Evolutionary conservation across 2,113 vertebrate genomes (phyloP).

Genomic region (Xiphophorus couchianus): DNA sequence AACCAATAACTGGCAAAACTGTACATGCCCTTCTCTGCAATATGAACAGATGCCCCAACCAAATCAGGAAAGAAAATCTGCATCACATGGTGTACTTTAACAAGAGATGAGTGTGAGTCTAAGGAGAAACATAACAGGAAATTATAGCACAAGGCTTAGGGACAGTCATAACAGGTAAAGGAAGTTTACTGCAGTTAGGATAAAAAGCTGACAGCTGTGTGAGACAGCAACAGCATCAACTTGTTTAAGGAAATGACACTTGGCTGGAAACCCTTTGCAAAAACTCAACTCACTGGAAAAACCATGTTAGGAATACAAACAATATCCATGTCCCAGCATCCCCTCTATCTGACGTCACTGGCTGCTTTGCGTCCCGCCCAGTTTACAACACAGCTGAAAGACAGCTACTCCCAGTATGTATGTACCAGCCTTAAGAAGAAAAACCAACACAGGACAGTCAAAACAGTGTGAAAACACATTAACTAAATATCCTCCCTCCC

Average conservation of each 20-base stretch:
- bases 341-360: slow-evolving; percentile 49
- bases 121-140: not conserved
- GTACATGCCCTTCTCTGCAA: slow-evolving; percentile 1
- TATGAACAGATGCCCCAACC: not conserved
- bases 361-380: slow-evolving; percentile 47
- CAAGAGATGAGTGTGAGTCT: not conserved
- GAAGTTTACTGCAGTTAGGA: not conserved
- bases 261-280: slow-evolving; percentile 11
- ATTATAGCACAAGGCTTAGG: not conserved
- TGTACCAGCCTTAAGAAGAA: slow-evolving; percentile 45
- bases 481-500: slow-evolving; percentile 25
- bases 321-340: slow-evolving; percentile 38
- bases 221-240: not conserved
- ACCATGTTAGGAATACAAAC: slow-evolving; percentile 34
- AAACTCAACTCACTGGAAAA: slow-evolving; percentile 21
- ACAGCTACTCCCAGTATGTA: slow-evolving; percentile 54
- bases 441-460: slow-evolving; percentile 47
- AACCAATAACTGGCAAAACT: not conserved
- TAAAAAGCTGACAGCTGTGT: slow-evolving; percentile 1
- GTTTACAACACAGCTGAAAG: slow-evolving; percentile 52
- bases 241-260: slow-evolving; percentile 9
- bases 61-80: slow-evolving; percentile 16
- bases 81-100: slow-evolving; percentile 2
- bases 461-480: slow-evolving; percentile 29
- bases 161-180: slow-evolving; percentile 1